These are phyloP conservation scores for Cephus rjabovi DNA, from an alignment of 2,888 invertebrate genomes.

Conservation along the genomic window DNA sequence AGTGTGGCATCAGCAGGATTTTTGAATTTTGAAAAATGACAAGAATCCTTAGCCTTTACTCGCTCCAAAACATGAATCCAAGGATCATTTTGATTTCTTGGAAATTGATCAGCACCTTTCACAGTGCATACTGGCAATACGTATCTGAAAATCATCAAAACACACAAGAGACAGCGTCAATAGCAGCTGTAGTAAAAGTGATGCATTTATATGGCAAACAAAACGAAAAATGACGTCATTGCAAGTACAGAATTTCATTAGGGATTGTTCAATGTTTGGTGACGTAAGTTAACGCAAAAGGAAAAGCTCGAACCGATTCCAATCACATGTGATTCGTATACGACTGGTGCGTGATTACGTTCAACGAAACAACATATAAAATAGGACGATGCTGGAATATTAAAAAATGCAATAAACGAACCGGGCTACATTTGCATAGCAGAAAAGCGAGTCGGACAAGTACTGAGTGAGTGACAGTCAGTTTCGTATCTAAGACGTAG, in stretches of 20 bases:
- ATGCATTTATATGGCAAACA: background rate
- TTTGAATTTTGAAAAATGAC: background rate
- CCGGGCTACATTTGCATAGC: background rate
- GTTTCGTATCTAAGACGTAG: background rate
- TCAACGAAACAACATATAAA: background rate
- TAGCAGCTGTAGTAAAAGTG: background rate
- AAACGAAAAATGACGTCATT: background rate
- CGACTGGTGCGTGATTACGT: background rate
- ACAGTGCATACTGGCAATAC: slow-evolving; percentile 29
- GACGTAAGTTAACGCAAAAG: background rate
- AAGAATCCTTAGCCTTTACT: background rate
- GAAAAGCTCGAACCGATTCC: background rate
- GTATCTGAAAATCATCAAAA: slow-evolving; percentile 22
- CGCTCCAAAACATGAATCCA: slow-evolving; percentile 29
- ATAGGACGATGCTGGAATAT: background rate
- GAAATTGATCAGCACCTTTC: slow-evolving; percentile 20
- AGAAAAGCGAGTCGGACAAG: background rate
- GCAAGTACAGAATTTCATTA: background rate
- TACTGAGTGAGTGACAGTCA: background rate
- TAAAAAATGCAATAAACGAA: background rate
- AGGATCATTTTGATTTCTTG: slow-evolving; percentile 30
- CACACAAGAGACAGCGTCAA: background rate
- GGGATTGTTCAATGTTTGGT: background rate
- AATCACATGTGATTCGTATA: slow-evolving; percentile 1
- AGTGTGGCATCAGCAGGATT: background rate